Evolutionary conservation across 2,888 invertebrate species (phyloP).

Genomic region (Pecten maximus): DNA sequence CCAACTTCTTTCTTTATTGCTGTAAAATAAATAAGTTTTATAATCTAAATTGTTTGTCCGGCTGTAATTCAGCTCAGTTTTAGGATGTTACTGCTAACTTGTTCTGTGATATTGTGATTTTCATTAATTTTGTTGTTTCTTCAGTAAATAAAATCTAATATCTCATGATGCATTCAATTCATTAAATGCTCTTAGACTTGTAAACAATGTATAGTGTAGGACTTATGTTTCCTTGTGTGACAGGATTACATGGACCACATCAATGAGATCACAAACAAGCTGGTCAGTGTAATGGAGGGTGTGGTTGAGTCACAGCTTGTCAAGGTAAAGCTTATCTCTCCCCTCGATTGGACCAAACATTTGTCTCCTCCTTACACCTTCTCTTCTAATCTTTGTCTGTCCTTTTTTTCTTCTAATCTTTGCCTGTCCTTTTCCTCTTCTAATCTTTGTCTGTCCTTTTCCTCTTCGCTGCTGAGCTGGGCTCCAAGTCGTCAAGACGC

Average conservation of each 20-base stretch:
- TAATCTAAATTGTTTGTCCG: too few species aligned
- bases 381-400: neutral
- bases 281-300: slow-evolving; percentile 93
- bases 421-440: neutral
- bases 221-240: slow-evolving; percentile 37
- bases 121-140: neutral
- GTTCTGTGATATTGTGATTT: neutral
- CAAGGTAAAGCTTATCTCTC: slow-evolving; percentile 77
- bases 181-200: neutral
- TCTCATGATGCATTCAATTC: neutral
- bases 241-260: slow-evolving; percentile 90
- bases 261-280: slow-evolving; percentile 94
- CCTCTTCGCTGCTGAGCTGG: too few species aligned
- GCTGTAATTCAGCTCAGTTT: too few species aligned
- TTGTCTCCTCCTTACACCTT: neutral
- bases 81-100: too few species aligned
- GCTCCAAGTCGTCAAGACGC: too few species aligned
- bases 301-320: slow-evolving; percentile 91
- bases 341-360: neutral
- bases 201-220: too few species aligned
- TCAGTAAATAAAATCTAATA: neutral
- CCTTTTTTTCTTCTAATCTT: neutral
- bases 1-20: too few species aligned
- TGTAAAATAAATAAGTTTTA: too few species aligned
- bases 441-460: neutral